Evolutionary conservation across 30 jellyfish, hydroid and myxozoan genomes (phyloP), one percentile per base, ranked within the genome.

Genomic region (Aurelia sp.): DNA sequence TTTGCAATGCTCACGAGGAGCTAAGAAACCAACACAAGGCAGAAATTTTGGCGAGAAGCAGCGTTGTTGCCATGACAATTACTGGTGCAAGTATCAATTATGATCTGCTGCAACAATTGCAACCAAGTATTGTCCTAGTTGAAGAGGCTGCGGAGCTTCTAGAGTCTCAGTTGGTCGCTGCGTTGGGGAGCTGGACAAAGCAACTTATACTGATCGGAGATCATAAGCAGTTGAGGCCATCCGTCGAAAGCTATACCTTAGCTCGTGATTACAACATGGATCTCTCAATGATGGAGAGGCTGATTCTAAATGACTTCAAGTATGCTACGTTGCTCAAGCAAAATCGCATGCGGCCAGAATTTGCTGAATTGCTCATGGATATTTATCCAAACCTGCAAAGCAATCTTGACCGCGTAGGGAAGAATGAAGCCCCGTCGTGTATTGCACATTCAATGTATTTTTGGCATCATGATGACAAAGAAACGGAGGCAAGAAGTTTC

Each of bases 101-200:
- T 19, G 85, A 48, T 27, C 74, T 89, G 48, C 73, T 89, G 60
- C 72, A 73, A 40, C 85, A 61, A 47, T 12, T 89, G 35, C 61
- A 76, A 52, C 97, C 97, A 50, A 22, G 55, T 11, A 79, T 89
- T 16, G 97, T 89, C 22, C 33, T 89, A 30, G 93, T 89, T 13
- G 97, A 89, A 73, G 97, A 89, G 60, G 97, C 97, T 16, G 97
- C 97, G 22, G 97, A 89, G 73, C 74, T 89, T 13, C 48, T 89
- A 15, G 97, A 89, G 67, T 88, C 97, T 16, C 91, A 79, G 35
- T 90, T 89, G 19, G 75, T 89, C 23, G 93, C 97, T 22, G 79
- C 90, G 31, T 61, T 89, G 35, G 90, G 91, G 16, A 81, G 78
- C 71, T 79, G 91, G 90, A 65, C 87, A 1, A 64, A 89, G 71